Base-by-base conservation (phyloP, 2,797 vertebrate species). In the Tokudaia tokunoshimensis region DNA sequence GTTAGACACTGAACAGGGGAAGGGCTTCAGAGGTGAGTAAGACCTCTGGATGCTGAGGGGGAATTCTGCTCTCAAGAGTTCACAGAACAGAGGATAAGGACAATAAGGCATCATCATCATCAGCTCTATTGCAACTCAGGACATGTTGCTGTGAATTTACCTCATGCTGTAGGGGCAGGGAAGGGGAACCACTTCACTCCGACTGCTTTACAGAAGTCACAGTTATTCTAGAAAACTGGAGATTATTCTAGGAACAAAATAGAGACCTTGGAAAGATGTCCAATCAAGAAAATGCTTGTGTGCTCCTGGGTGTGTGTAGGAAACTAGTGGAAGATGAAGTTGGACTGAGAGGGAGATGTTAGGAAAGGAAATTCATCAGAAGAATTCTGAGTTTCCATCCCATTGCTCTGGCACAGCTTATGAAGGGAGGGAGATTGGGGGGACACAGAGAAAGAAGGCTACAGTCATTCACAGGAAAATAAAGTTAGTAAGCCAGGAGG, bases 301-400 rank as follows among this genome's bases (percentile, higher is more conserved):
- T 24, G 31, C 24, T 20, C 65, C 20, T 72, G 0, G 1, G 0
- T 47, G 26, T 17, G 29, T 6, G 4, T 0, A 2, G 4, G 6
- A 94, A 22, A 57, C 82, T 22, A 26, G 47, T 6, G 11, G 96
- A 61, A 74, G 26, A 76, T 7, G 37, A 55, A 19, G 44, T 0
- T 52, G 31, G 19, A 85, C 7, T n/a, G 44, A 50, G 83, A 52
- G 44, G 29, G 61, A 85, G 44, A 67, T 2, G 17, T 22, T 47
- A 85, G 41, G 29, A 47, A 34, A 85, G 41, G 29, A 50, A 67
- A n/a, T 50, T 50, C 61, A 85, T n/a, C 83, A 24, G 61, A 47
- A 67, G 61, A 50, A 29, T 65, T 20, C 63, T 47, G 59, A 11
- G 15, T 85, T 67, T 14, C n/a, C 82, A n/a, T 20, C 29, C 44